Base-by-base conservation (phyloP, 1,140 invertebrate species). In the Leptestheria dahalacensis region DNA sequence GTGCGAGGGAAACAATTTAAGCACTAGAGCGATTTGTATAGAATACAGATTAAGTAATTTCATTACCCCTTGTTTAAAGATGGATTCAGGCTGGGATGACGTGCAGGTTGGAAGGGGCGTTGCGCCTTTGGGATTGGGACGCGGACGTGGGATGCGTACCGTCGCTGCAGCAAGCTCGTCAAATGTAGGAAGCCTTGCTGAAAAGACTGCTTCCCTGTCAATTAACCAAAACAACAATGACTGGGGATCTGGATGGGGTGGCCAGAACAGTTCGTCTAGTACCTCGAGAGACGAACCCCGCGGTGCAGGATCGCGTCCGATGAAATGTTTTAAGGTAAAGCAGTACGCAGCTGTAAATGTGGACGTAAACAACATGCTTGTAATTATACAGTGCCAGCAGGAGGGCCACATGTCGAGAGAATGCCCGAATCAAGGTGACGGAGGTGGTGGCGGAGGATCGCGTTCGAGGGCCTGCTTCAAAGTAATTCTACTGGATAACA, bases 401-500 rank as follows among this genome's bases (percentile, higher is more conserved):
- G 21, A 58, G 18, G 49, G 51, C 21, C 50, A 60, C 18, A 48
- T 61, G 20, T 60, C 60, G 2, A 47, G 60, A 15, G 60, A 61
- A 10, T 61, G 60, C 61, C 59, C 61, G 23, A 33, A 62, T 3
- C 11, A 29, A 12, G 60, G 57, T n/a, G 54, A 28, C 25, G 58
- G 60, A 18, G 57, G 49, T 33, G 57, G 28, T 46, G 52, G 41
- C 6, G 50, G 54, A 2, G 15, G 52, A 21, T 10, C 18, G 23
- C 24, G 57, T 25, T 2, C 23, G 1, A 49, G 48, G 12, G 57
- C 48, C 12, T 56, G 53, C 53, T 56, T 56, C 26, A 56, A 56
- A 56, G 53, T 56, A 41, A 24, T 24, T 4, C 3, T 3, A 4
- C 11, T n/a, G 3, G 20, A 3, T 26, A 15, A 1, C 15, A 26